Percentiles rank a stretch among this genome's conserved stretches.
Conservation (phyloP, 2,113 vertebrate genomes). For the Rhinogobius similis region DNA sequence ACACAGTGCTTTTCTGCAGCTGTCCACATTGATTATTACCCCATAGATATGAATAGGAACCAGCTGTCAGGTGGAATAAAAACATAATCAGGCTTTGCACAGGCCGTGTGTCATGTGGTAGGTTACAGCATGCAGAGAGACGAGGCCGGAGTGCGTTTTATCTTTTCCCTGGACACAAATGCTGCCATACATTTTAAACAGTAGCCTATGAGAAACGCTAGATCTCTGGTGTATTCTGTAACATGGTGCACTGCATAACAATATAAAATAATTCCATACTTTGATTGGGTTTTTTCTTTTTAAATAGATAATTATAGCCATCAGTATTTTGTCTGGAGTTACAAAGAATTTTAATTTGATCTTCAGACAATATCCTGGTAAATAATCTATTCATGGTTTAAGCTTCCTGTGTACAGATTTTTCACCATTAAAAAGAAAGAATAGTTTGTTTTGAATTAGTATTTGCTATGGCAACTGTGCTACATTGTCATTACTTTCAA, state of each 20-base stretch:
- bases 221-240: not conserved
- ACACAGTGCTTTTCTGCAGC: constrained; percentile 45
- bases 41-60: constrained; percentile 35
- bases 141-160: not conserved
- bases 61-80: constrained; percentile 43
- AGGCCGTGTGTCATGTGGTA: not conserved
- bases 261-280: no score
- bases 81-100: constrained; percentile 46
- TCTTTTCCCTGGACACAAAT: not conserved
- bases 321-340: no score
- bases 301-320: no score
- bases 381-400: no score
- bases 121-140: not conserved
- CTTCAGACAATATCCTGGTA: no score
- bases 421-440: no score
- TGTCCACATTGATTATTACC: constrained; percentile 59
- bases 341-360: no score
- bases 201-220: not conserved
- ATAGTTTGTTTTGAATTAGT: no score
- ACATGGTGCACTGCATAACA: not conserved
- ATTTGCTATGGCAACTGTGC: no score
- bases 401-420: no score
- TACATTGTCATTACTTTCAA: no score
- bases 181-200: not conserved
- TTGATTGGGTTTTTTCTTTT: no score